Conservation (phyloP, 2,888 invertebrate species). For the Platycheirus albimanus region DNA sequence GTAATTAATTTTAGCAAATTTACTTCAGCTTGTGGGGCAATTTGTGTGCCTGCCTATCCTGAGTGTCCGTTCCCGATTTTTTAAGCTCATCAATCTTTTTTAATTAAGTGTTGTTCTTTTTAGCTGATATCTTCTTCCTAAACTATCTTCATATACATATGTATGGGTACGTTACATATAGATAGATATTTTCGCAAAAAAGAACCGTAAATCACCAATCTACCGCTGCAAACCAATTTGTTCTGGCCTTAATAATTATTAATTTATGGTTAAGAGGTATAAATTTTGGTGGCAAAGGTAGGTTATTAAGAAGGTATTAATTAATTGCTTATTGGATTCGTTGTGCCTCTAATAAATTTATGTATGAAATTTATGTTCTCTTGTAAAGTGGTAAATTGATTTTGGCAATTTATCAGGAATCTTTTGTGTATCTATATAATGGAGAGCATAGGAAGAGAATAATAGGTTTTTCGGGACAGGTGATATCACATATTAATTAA, state of each 20-base stretch:
- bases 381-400: background rate
- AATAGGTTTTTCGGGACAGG: too few relatives aligned
- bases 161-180: background rate
- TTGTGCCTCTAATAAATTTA: background rate
- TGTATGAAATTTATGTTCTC: background rate
- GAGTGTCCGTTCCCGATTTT: background rate
- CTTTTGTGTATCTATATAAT: too few relatives aligned
- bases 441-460: too few relatives aligned
- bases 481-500: too few relatives aligned
- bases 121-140: background rate
- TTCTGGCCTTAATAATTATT: background rate
- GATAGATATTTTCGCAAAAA: background rate
- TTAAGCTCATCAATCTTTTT: background rate
- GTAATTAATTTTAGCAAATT: background rate
- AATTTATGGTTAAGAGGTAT: background rate
- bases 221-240: background rate
- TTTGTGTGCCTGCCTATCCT: background rate
- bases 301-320: background rate
- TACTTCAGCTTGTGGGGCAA: background rate
- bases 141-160: too few relatives aligned
- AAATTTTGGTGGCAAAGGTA: background rate
- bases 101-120: background rate
- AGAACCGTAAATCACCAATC: slow-evolving; percentile 2
- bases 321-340: background rate
- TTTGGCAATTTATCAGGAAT: background rate